Base-by-base conservation (phyloP, 2,113 vertebrate genomes). In the Puma concolor region DNA sequence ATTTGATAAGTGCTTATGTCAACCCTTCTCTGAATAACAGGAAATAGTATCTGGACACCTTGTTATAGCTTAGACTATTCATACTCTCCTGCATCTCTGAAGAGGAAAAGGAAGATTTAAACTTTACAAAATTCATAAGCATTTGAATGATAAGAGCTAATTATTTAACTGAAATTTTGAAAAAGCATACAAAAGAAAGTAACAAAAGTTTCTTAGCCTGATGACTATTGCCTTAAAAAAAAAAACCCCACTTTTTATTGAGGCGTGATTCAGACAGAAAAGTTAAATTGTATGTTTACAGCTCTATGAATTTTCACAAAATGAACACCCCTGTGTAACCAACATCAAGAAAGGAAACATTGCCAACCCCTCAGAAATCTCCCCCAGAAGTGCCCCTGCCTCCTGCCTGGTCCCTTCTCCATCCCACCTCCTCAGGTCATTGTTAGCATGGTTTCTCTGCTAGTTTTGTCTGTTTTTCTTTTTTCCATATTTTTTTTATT, bases 141-240 rank as follows among this genome's bases (percentile, higher is more conserved):
- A 66, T 57, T 63, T 82, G 60, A 95, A 76, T 48, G 50, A 77
- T n/a, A 64, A 41, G 91, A 72, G 27, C 38, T 60, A 81, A 74
- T 88, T 69, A 76, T 76, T 60, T 94, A 57, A 48, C 54, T 91
- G 21, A 85, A 57, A 67, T 4, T 89, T 96, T 86, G 23, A 64
- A 52, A 60, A 83, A 31, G 31, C 23, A 82, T 8, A 93, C 64
- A 72, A 89, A 89, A 84, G 31, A 38, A 52, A 88, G 69, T 41
- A 66, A 79, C 12, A 54, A 71, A 54, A 52, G 79, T 23, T 72
- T n/a, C 19, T 96, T 54, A 85, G 19, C 41, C 23, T 33, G 13
- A 23, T 79, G 41, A 84, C 25, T 85, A 4, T 76, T 82, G 48
- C 52, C 33, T 19, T 66, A 57, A 88, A 77, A 23, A 81, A 23